Percentiles rank a stretch among this genome's conserved stretches.
These are phyloP conservation scores for Geophilus truncorum DNA, from an alignment of 2,888 invertebrate genomes.

Conservation along the genomic window DNA sequence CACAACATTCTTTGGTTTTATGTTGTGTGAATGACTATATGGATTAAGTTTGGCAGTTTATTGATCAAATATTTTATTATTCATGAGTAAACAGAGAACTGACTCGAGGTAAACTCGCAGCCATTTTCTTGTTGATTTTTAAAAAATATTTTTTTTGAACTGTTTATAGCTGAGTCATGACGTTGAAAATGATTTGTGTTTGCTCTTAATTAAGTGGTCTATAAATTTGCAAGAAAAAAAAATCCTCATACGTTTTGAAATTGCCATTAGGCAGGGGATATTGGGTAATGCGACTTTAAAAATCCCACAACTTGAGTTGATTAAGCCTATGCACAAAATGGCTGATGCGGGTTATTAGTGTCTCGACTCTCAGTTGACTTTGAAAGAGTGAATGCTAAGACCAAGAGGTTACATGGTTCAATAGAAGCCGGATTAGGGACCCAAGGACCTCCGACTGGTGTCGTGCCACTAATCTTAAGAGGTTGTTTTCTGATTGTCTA, in stretches of 20 bases:
- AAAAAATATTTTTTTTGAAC: background rate
- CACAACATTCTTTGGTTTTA: background rate
- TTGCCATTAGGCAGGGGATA: too few relatives aligned
- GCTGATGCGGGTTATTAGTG: too few relatives aligned
- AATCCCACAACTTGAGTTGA: too few relatives aligned
- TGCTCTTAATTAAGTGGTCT: too few relatives aligned
- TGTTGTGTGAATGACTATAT: background rate
- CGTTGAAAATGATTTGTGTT: background rate
- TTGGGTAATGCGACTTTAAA: too few relatives aligned
- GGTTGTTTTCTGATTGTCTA: background rate
- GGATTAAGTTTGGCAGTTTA: background rate
- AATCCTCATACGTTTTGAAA: too few relatives aligned
- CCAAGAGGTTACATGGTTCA: background rate
- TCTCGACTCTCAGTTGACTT: background rate
- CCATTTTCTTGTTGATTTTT: background rate
- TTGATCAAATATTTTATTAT: background rate
- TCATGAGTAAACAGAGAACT: background rate
- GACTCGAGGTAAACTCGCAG: background rate
- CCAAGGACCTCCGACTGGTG: background rate
- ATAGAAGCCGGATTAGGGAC: background rate
- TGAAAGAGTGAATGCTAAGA: background rate
- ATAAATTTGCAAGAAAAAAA: too few relatives aligned
- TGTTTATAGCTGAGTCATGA: background rate
- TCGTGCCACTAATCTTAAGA: background rate
- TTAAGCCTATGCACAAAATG: too few relatives aligned